Conservation (phyloP, 2,797 vertebrate species). For the Poecilia velifera region DNA sequence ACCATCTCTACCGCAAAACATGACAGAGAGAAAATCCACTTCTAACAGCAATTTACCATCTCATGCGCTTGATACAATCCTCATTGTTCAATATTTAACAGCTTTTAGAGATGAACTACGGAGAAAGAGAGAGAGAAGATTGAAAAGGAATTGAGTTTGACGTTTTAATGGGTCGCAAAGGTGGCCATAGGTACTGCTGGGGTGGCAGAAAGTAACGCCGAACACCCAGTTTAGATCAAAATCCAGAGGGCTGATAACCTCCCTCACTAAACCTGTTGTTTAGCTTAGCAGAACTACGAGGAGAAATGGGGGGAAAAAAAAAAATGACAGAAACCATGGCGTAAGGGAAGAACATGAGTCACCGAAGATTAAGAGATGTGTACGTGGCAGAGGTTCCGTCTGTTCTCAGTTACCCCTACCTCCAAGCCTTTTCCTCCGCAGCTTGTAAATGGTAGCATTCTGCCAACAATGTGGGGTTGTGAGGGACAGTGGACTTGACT, state of each 20-base stretch:
- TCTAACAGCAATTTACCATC: slow-evolving; percentile 33
- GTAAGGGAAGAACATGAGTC: slow-evolving; percentile 24
- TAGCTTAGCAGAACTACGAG: neutral
- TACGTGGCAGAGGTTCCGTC: slow-evolving; percentile 78
- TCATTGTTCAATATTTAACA: slow-evolving; percentile 35
- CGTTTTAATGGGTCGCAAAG: slow-evolving; percentile 15
- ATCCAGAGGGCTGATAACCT: slow-evolving; percentile 65
- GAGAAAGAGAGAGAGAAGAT: neutral
- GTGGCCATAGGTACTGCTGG: slow-evolving; percentile 9
- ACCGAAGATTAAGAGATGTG: slow-evolving; percentile 25
- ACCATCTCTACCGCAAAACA: too few relatives aligned
- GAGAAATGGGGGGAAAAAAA: neutral
- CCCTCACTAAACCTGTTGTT: slow-evolving; percentile 82
- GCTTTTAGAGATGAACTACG: slow-evolving; percentile 21
- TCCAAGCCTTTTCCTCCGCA: slow-evolving; percentile 25
- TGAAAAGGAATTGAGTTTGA: slow-evolving; percentile 7
- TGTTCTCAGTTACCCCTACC: slow-evolving; percentile 73
- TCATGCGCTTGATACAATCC: slow-evolving; percentile 18
- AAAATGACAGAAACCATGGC: slow-evolving; percentile 8
- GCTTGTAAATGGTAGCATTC: slow-evolving; percentile 67
- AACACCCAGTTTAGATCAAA: slow-evolving; percentile 1
- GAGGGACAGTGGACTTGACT: slow-evolving; percentile 29
- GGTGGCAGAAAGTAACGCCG: slow-evolving; percentile 28
- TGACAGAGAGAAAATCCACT: slow-evolving; percentile 27
- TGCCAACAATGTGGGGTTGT: slow-evolving; percentile 48